Evolutionary conservation across 2,888 invertebrate genomes (phyloP), one percentile per base, ranked within the genome.

Genomic region (Tribolium freemani): DNA sequence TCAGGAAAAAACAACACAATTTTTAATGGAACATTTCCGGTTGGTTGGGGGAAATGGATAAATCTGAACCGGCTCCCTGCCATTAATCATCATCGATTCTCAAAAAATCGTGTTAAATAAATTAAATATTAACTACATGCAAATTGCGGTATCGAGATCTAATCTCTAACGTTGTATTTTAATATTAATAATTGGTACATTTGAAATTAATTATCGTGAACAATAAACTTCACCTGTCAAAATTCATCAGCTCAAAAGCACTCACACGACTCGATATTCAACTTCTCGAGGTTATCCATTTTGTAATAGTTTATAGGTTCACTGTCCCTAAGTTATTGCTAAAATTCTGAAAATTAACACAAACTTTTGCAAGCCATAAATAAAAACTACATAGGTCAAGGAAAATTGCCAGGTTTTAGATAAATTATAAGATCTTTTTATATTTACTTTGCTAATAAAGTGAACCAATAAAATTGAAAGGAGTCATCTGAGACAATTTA

Each of bases 11-110:
- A 11, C 8, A 13, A 38, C 16, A 26, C 11, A 51, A 13, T 50
- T 58, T 67, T 67, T 71, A 72, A 72, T 72, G 48, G 69, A 5
- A 30, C 61, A 31, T 72, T 72, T 71, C 71, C 72, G 72, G 66
- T 48, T 21, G 72, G 66, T 48, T 21, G 20, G 13, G 16, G 56
- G 70, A 69, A 69, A 57, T 31, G 30, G 61, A 53, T 50, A 30
- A 3, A 13, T 45, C 10, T 5, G 20, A 48, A 61, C 5, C 30
- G n/a, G 61, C 20, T 45, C 11, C 10, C 20, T 5, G 30, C 26
- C 4, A 46, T 67, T 31, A 30, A 45, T 57, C 31, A 56, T 38
- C 67, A 46, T 50, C 44, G 20, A 69, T 61, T 51, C 26, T 60
- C 16, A 44, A 69, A 30, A 30, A 16, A 51, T 44, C 16, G 63